Evolutionary conservation across 1,140 invertebrate species (phyloP), one percentile per base, ranked within the genome.

Genomic region (Liolophura sinensis): DNA sequence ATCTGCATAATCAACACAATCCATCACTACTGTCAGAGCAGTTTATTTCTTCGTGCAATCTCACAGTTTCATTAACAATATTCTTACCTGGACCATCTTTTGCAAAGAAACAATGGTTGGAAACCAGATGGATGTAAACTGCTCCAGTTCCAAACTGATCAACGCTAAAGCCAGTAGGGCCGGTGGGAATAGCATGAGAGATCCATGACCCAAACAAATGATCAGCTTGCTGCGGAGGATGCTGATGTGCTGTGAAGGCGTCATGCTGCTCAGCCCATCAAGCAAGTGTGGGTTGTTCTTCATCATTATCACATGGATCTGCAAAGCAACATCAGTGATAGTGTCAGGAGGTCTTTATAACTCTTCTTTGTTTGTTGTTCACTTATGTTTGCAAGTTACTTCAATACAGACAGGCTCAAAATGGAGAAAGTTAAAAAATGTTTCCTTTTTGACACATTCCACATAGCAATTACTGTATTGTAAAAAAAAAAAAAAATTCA

Each of bases 241-340:
- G 16, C 74, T 62, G 65, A 84, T 68, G 66, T 82, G 80, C 46
- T 75, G 70, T 62, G 76, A 78, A 60, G 79, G 80, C 62, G 76
- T 81, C 80, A 83, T 74, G 71, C 78, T 58, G 25, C 62, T 69
- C 70, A 78, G 75, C 57, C 71, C 72, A 58, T 75, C 66, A 51
- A 84, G 68, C 71, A 83, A 76, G 67, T 78, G 71, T 72, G 82
- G 82, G 70, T 78, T 72, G 69, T 75, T 77, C 72, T 67, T 73
- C 70, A 84, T 68, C 59, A 83, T 54, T 65, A 82, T 58, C 49
- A 73, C 75, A 72, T 84, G 80, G 70, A 83, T 77, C 82, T 84
- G 69, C 57, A 69, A 65, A 49, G 40, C 5, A 47, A 70, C 24
- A 31, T 16, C 16, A 54, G 24, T 25, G 31, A 52, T 40, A 40